Evolutionary conservation across 2,113 vertebrate genomes (phyloP), one percentile per base, ranked within the genome.

Genomic region (Plestiodon gilberti): DNA sequence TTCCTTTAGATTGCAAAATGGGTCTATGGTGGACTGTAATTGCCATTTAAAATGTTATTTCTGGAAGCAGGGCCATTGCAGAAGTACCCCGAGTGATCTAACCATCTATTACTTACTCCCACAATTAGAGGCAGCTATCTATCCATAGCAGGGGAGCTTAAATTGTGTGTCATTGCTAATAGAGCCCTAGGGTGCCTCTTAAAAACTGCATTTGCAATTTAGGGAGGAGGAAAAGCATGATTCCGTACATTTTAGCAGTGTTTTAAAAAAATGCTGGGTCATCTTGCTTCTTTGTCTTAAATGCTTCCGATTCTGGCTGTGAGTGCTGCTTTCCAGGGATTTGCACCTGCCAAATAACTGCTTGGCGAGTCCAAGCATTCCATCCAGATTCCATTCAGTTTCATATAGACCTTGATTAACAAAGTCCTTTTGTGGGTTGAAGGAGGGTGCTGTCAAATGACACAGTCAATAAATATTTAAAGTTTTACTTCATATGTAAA

Each of bases 401-500:
- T 70, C 81, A 90, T 88, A 82, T 33, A 84, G 78, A 85, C 81
- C 89, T 82, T 81, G 86, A 92, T 90, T 91, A 87, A 87, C 1
- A 0, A 28, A 43, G 55, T 86, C 76, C 82, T 91, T 62, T 82
- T 84, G 69, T 52, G 69, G 57, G 57, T 90, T 86, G 69, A 78
- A 22, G 71, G 89, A 86, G 20, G 89, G 67, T 28, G 90, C 73
- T 67, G 77, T n/a, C 48, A 6, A 89, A 82, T 82, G 78, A 69
- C 55, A 81, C 13, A 81, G 64, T 74, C 67, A 75, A 87, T 87
- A 87, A 81, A 87, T 87, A 87, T 79, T 87, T 87, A 55, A 74
- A 74, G n/a, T 87, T 74, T 6, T 38, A 84, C 38, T 85, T 92
- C 75, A 90, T 89, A 93, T 87, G 83, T 84, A 91, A 91, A 92